Evolutionary conservation across 2,797 vertebrate genomes (phyloP), one percentile per base, ranked within the genome.

Genomic region (Girardinus metallicus): DNA sequence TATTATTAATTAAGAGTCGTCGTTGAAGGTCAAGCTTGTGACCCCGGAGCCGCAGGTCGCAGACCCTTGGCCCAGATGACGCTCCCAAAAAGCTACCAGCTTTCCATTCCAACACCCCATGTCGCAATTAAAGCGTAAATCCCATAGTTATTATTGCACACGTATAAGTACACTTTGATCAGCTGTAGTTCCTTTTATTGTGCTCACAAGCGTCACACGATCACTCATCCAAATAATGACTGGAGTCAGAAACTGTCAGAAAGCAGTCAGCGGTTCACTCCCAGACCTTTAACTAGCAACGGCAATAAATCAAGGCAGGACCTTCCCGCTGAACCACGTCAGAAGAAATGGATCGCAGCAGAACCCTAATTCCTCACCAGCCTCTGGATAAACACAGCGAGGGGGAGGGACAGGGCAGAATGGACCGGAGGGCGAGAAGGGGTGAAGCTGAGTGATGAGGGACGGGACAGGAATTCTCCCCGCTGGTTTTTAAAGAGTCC

Each of bases 231-330:
- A 62, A 51, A 71, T 62, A 73, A 10, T 1, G 31, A 83, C 75
- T 43, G 81, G 62, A 71, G 79, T 66, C 74, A 86, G n/a, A 78
- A 73, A 77, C 49, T 29, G 72, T 23, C 26, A 44, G 75, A 72
- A 44, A 13, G 49, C 46, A 77, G 47, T 4, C 55, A 76, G 47
- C 49, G 71, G 57, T 15, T 62, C 31, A 80, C 81, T 81, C 74
- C 72, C 83, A 84, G 47, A 86, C 83, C 60, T 89, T 86, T 87
- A 83, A 88, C 85, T 91, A 88, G 91, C 92, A 89, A 83, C 87
- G 73, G 76, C 72, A 83, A 92, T 95, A 93, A 94, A 95, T 95
- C 92, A 92, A 87, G 82, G 79, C 81, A 16, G 87, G 88, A 89
- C 84, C 87, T 91, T 90, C 70, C 80, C 43, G 16, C 80, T 94